Evolutionary conservation across 2,888 invertebrate genomes (phyloP).

Genomic region (Tipula lateralis): DNA sequence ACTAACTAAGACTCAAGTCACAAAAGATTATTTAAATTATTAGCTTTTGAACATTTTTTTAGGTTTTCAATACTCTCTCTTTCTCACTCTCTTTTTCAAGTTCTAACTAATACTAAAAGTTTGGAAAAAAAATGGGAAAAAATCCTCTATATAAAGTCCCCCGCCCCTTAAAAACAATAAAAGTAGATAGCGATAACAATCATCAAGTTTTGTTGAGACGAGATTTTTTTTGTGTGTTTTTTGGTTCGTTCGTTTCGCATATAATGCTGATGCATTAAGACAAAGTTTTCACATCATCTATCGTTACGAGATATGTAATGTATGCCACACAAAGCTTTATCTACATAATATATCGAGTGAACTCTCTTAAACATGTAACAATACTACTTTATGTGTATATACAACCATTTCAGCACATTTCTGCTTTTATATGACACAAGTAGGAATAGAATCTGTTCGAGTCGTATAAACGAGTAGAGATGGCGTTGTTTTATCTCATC

Average conservation of each 20-base stretch:
- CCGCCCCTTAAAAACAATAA: not conserved
- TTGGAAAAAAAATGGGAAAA: not conserved
- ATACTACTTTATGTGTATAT: slow-evolving; percentile 3
- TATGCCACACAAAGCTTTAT: not conserved
- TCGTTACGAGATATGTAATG: not conserved
- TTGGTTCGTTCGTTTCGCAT: not conserved
- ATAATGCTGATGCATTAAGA: slow-evolving; percentile 19
- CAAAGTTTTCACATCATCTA: slow-evolving; percentile 9
- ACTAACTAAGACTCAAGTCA: not conserved
- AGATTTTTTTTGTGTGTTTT: not conserved
- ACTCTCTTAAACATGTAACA: not conserved
- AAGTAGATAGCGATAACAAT: not conserved
- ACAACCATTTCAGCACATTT: not conserved
- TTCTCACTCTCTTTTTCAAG: not conserved
- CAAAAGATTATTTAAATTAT: not conserved
- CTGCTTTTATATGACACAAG: not conserved
- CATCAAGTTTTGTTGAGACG: not conserved
- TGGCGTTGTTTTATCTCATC: not conserved
- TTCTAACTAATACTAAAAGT: not conserved
- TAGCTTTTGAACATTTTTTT: not conserved
- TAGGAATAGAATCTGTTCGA: not conserved
- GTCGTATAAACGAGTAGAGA: not conserved
- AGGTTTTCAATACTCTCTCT: not conserved
- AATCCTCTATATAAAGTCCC: not conserved
- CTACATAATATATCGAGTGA: not conserved